Conservation (phyloP, 1,140 invertebrate genomes). For the Parasteatoda tepidariorum region DNA sequence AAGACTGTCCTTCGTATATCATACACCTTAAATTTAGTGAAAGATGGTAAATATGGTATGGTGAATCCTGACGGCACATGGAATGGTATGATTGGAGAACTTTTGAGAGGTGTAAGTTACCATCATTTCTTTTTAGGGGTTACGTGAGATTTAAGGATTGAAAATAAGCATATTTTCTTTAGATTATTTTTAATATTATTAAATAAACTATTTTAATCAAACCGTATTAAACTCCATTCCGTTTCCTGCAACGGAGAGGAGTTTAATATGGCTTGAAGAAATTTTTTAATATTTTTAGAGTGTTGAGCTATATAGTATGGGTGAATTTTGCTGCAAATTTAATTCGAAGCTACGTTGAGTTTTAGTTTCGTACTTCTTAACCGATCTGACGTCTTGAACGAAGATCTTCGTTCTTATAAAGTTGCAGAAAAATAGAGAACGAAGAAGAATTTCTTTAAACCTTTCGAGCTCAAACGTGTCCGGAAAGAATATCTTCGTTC, state of each 20-base stretch:
- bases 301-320: too few species aligned
- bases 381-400: too few species aligned
- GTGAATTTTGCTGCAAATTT: too few species aligned
- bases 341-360: too few species aligned
- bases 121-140: too few species aligned
- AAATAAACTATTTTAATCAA: not conserved
- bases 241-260: not conserved
- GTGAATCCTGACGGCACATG: not conserved
- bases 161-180: not conserved
- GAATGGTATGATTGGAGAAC: conserved; percentile 52
- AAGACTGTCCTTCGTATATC: not conserved
- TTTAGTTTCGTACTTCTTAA: not conserved
- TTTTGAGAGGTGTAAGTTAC: conserved; percentile 12
- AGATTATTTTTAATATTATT: not conserved
- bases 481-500: too few species aligned
- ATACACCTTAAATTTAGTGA: not conserved
- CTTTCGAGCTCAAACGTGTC: too few species aligned
- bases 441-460: too few species aligned
- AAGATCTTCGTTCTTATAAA: too few species aligned
- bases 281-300: not conserved
- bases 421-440: too few species aligned
- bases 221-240: not conserved
- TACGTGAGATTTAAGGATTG: too few species aligned
- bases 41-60: conserved; percentile 17
- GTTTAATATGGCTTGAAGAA: not conserved